phyloP scores from a whole-genome alignment of 2,888 invertebrate species.

The Altica lythri region DNA sequence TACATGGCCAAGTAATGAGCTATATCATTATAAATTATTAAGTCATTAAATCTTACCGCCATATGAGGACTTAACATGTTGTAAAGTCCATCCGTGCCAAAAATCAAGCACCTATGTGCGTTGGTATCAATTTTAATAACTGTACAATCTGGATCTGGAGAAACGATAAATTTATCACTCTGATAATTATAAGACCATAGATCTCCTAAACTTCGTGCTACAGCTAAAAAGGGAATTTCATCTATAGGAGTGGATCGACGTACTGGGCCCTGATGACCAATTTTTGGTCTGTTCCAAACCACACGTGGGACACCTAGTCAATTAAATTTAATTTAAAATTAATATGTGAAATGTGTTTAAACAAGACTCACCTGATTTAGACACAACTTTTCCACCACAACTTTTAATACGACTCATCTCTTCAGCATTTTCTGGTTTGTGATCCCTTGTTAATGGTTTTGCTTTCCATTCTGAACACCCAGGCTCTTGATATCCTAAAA shows the following conservation, averaged over 20 bases:
- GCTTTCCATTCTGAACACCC: slow-evolving; percentile 72
- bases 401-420: slow-evolving; percentile 84
- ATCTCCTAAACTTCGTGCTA: slow-evolving; percentile 94
- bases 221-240: slow-evolving; percentile 94
- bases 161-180: slow-evolving; percentile 92
- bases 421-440: slow-evolving; percentile 88
- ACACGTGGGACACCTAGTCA: slow-evolving; percentile 85
- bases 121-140: slow-evolving; percentile 82
- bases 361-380: slow-evolving; percentile 59
- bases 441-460: slow-evolving; percentile 84
- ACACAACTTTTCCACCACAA: slow-evolving; percentile 79
- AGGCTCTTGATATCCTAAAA: slow-evolving; percentile 53
- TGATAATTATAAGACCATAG: slow-evolving; percentile 96
- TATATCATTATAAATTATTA: too few relatives aligned
- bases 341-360: too few relatives aligned
- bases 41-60: too few relatives aligned
- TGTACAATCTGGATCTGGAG: slow-evolving; percentile 94
- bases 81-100: slow-evolving; percentile 97
- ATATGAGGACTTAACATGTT: slow-evolving; percentile 88
- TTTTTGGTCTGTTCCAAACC: slow-evolving; percentile 93
- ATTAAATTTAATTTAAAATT: not conserved
- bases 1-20: too few relatives aligned
- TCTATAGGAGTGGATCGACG: slow-evolving; percentile 88
- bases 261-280: slow-evolving; percentile 85
- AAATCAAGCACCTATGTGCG: slow-evolving; percentile 83